Evolutionary conservation across 2,797 vertebrate species (phyloP), one percentile per base, ranked within the genome.

Genomic region (Liparis tanakae): DNA sequence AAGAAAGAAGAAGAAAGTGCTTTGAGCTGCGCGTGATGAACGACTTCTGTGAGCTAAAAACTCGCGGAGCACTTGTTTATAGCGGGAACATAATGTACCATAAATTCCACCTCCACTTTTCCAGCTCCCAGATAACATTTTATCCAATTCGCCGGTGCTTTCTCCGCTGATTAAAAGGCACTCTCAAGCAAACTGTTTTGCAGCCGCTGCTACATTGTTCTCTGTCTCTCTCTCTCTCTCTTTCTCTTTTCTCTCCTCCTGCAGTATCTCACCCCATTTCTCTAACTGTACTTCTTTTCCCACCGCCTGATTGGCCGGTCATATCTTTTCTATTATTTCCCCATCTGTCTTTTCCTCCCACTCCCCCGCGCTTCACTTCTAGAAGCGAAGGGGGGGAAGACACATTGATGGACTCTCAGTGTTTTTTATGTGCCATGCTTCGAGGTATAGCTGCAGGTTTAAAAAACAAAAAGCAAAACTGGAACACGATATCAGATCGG

Each of bases 141-240:
- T 88, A 90, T 92, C 85, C 85, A 90, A 91, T 92, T 92, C 77
- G 63, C 70, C 15, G 1, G 66, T 76, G 78, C 85, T 88, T 90
- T 87, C 75, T 85, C 69, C 65, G 75, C 86, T 93, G 92, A 94
- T 93, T 93, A 93, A 92, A 93, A 92, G 87, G 78, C 86, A 88
- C 89, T 92, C 82, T 87, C 79, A 76, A 72, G 79, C 82, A 84
- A 84, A 83, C 74, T 69, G 70, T 79, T 81, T 63, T 80, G 73
- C 68, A 80, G 79, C 65, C 37, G 12, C 70, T 56, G 71, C 60
- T 65, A 5, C 73, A 43, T 72, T 66, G 36, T 76, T 63, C 30
- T 75, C 76, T 33, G 36, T 36, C 36, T 30, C 51, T 69, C 63
- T 53, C 69, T 15, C 76, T 33, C 41, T 36, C 36, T 30, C 51